phyloP scores from a whole-genome alignment of 1,140 invertebrate genomes.

The Aphelinus certus region DNA sequence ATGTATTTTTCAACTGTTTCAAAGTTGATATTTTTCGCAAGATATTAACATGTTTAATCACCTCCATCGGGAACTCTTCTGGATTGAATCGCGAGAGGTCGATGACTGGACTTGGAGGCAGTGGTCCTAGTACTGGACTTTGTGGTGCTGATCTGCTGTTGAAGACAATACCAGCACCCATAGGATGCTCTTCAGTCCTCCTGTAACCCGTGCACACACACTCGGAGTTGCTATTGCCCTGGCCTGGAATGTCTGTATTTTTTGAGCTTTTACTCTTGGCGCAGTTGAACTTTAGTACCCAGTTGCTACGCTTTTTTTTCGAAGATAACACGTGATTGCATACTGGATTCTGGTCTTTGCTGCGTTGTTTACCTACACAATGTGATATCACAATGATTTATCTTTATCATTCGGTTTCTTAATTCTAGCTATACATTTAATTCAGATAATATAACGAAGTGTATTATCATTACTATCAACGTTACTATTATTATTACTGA shows the following conservation, averaged over 20 bases:
- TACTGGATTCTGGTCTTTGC: conserved; percentile 59
- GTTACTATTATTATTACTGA: neutral
- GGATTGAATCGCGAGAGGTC: conserved; percentile 71
- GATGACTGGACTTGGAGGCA: conserved; percentile 66
- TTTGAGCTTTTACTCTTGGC: conserved; percentile 67
- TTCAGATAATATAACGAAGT: neutral
- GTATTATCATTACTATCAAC: neutral
- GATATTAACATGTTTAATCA: conserved; percentile 35
- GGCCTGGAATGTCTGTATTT: conserved; percentile 63
- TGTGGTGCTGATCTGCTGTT: conserved; percentile 60
- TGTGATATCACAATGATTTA: no score
- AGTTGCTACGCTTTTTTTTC: conserved; percentile 70
- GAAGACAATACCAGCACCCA: conserved; percentile 66
- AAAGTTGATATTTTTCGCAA: no score
- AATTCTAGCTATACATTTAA: no score
- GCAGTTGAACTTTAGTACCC: conserved; percentile 72
- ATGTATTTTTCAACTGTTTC: no score
- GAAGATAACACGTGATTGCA: conserved; percentile 62
- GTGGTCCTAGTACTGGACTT: conserved; percentile 55
- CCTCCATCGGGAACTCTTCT: conserved; percentile 70
- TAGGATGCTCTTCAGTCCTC: conserved; percentile 68
- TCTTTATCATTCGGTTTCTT: no score
- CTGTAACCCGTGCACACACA: conserved; percentile 73
- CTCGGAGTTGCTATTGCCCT: conserved; percentile 63
- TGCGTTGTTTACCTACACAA: conserved; percentile 57